Evolutionary conservation across 2,113 vertebrate species (phyloP), one percentile per base, ranked within the genome.

Genomic region (Taurulus bubalis): DNA sequence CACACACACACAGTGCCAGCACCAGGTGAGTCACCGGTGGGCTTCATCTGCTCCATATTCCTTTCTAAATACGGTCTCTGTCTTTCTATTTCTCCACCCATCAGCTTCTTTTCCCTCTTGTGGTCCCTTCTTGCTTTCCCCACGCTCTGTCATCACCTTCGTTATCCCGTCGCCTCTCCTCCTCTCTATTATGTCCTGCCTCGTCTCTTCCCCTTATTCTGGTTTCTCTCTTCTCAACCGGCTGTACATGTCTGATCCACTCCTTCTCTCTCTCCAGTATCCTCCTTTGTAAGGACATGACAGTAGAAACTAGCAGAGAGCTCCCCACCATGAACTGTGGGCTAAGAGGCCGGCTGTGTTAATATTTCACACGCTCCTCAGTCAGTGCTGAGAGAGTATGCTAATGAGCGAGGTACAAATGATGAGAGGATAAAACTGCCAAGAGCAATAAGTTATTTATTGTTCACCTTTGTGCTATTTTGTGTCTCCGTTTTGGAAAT

Each of bases 1-100:
- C n/a, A 71, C 40, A 68, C 63, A 62, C 11, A 14, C 55, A 28
- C 56, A 30, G 11, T 15, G 28, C 11, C 72, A 85, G 79, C 14
- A 65, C 56, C 82, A 90, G 84, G 84, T 90, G 89, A 88, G 82
- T 87, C 87, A 90, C 83, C 53, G 14, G 63, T 79, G 82, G 76
- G 79, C 64, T 85, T 69, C 79, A 80, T 87, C 85, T 85, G 81
- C 80, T 82, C 85, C 36, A 63, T 62, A 71, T 89, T 87, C 67
- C 60, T 77, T 77, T 87, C 73, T 79, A 75, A 84, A 87, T 80
- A 70, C 75, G 59, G 58, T 76, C 38, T 62, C 45, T 64, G 45
- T 15, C 65, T 84, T 38, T 63, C 47, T 66, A 7, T 1, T 81
- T 64, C 75, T 82, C 58, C 69, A n/a, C 75, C 68, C 76, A 67